Percentiles rank a stretch among this genome's conserved stretches.
Conservation (phyloP, 2,888 invertebrate species). For the Exocentrus adspersus region DNA sequence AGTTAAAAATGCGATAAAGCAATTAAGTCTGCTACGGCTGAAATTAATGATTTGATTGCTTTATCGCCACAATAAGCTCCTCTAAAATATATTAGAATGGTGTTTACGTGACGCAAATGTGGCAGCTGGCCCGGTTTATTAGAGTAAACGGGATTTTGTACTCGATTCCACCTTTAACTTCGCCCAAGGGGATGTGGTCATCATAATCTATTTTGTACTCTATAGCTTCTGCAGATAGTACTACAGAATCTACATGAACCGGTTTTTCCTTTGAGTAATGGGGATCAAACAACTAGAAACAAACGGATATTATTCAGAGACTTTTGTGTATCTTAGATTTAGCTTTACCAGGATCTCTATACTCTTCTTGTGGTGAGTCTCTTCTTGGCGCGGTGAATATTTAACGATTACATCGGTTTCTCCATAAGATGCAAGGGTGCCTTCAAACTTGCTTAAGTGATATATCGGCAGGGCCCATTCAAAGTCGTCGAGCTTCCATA, state of each 20-base stretch:
- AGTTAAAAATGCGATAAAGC: too few species aligned
- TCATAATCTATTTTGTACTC: slow-evolving; percentile 67
- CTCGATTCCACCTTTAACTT: slow-evolving; percentile 68
- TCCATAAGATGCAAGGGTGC: slow-evolving; percentile 63
- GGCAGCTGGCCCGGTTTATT: slow-evolving; percentile 68
- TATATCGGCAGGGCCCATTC: slow-evolving; percentile 62
- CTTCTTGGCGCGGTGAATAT: slow-evolving; percentile 63
- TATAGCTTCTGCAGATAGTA: slow-evolving; percentile 67
- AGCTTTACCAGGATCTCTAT: slow-evolving; percentile 63
- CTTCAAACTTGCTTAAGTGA: slow-evolving; percentile 63
- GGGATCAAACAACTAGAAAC: slow-evolving; percentile 33
- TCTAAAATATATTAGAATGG: slow-evolving; percentile 6
- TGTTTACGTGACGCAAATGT: slow-evolving; percentile 38
- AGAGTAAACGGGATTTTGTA: slow-evolving; percentile 65
- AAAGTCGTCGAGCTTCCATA: slow-evolving; percentile 67
- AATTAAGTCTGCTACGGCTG: too few species aligned
- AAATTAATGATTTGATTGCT: too few species aligned
- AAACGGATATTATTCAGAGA: not conserved
- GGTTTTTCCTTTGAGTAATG: slow-evolving; percentile 33
- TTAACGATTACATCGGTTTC: slow-evolving; percentile 65
- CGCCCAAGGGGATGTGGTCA: slow-evolving; percentile 66
- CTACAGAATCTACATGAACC: slow-evolving; percentile 34
- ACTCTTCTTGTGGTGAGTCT: slow-evolving; percentile 60
- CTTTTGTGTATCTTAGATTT: not conserved
- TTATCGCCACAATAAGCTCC: too few species aligned